These are phyloP conservation scores for Colius striatus DNA, from an alignment of 2,113 vertebrate species.

Conservation along the genomic window DNA sequence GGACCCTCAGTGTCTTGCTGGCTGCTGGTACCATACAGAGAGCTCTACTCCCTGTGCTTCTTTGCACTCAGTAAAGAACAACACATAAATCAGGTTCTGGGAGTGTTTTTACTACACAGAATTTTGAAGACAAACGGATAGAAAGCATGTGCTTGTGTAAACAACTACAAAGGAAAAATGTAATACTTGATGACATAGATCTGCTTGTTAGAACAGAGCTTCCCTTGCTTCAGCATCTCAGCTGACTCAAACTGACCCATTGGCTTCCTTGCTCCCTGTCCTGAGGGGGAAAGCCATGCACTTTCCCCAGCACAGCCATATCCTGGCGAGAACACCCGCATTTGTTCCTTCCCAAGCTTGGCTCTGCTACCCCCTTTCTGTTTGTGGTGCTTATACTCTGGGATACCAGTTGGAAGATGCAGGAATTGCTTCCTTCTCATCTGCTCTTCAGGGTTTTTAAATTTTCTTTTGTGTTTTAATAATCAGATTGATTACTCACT, in stretches of 20 bases:
- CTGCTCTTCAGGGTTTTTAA: neutral
- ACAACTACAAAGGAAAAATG: neutral
- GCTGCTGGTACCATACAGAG: neutral
- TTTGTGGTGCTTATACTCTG: neutral
- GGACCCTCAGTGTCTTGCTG: accelerated
- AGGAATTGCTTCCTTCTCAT: neutral
- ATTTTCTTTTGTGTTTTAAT: neutral
- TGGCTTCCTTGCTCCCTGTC: neutral
- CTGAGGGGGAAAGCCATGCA: accelerated
- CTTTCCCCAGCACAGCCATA: neutral
- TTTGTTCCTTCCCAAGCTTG: neutral
- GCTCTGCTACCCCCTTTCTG: neutral
- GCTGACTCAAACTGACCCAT: neutral
- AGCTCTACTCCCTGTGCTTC: neutral
- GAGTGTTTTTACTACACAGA: neutral
- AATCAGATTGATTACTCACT: neutral
- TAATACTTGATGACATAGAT: neutral
- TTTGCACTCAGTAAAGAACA: neutral
- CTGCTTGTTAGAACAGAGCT: neutral
- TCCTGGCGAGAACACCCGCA: accelerated
- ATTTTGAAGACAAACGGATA: neutral
- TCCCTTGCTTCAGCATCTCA: neutral
- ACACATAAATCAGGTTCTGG: neutral
- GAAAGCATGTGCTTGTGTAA: neutral
- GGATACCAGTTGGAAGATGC: neutral